Base-by-base conservation (phyloP, 1,140 invertebrate genomes). In the Samia ricini region DNA sequence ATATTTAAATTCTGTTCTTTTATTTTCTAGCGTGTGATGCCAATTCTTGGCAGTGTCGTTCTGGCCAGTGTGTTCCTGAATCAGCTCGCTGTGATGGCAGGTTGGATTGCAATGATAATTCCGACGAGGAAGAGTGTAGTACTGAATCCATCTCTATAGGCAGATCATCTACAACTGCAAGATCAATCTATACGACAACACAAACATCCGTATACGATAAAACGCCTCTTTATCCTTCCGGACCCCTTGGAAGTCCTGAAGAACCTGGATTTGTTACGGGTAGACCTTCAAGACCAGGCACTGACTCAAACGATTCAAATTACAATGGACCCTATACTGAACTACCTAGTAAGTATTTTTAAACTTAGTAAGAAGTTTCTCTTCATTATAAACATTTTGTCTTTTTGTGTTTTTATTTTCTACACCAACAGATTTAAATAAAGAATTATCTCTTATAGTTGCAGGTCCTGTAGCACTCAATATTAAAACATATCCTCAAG, bases 401-500 rank as follows among this genome's bases (percentile, higher is more conserved):
- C 20, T 52, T 52, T 52, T n/a, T 52, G 8, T 52, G 7, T 4
- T 51, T 51, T 51, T 19, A n/a, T 19, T 51, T 51, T 51, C 10
- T 7, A 15, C 12, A 18, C 18, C 23, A 49, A 50, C 21, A 42
- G 21, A 18, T 24, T 49, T 57, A 63, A 51, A 50, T 15, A 56
- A 15, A 1, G 22, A 29, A 63, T 59, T 48, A 33, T 23, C 61
- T 60, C 3, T 19, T 56, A 59, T 29, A 26, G 19, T 76, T 77
- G 29, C 68, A 86, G 85, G 69, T 26, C 73, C 76, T 0, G 26
- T 59, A 7, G 68, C 69, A 4, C 83, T 96, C 10, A 91, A 94
- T 55, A 81, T 97, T 56, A 95, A 92, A 82, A 96, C 95, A 0
- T 96, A 96, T 81, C 96, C 96, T 4, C 85, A 86, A 23, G 92